Conservation (phyloP, 2,888 invertebrate species). For the Archaeoteleia sp. region DNA sequence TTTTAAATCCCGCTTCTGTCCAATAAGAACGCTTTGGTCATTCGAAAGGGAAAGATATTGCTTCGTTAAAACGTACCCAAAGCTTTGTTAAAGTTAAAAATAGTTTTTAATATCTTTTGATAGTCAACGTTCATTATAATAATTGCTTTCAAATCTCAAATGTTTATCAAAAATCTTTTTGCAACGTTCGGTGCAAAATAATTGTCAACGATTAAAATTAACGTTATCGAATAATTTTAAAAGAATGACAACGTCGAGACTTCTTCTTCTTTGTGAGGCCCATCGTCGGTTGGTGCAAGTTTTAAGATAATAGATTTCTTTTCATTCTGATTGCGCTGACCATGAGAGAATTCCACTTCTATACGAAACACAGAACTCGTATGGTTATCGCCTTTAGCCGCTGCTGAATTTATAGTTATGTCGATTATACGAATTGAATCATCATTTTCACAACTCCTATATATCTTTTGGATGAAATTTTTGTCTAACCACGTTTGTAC, state of each 20-base stretch:
- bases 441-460: slow-evolving; percentile 61
- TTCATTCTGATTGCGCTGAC: slow-evolving; percentile 48
- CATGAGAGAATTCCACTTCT: slow-evolving; percentile 49
- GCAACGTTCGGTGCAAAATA: no score
- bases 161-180: no score
- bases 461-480: slow-evolving; percentile 59
- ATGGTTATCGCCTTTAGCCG: slow-evolving; percentile 69
- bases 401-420: slow-evolving; percentile 62
- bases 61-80: no score
- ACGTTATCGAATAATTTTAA: no score
- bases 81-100: no score
- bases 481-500: slow-evolving; percentile 60
- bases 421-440: slow-evolving; percentile 60
- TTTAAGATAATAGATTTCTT: slow-evolving; percentile 64
- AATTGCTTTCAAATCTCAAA: no score
- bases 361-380: slow-evolving; percentile 67
- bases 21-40: no score
- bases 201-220: no score
- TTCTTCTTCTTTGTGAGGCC: slow-evolving; percentile 69
- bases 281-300: slow-evolving; percentile 71
- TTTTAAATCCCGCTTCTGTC: no score
- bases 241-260: not conserved
- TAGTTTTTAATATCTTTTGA: no score
- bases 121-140: no score
- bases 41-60: no score